These are phyloP conservation scores for Addax nasomaculatus DNA, from an alignment of 2,113 vertebrate genomes.

Conservation along the genomic window DNA sequence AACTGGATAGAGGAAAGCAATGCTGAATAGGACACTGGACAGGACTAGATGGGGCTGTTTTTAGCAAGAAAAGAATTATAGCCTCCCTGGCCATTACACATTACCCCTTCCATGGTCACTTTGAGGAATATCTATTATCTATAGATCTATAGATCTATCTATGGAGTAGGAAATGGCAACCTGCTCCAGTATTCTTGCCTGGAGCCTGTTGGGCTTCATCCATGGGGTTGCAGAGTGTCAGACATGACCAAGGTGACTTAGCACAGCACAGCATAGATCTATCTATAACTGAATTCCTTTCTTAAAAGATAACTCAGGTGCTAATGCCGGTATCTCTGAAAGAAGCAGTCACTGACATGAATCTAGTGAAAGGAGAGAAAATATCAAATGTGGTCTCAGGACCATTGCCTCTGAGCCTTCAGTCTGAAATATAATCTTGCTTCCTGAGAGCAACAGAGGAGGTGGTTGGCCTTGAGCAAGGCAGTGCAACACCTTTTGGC, in stretches of 20 bases:
- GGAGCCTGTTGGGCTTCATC: neutral
- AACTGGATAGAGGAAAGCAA: neutral
- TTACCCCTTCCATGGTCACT: neutral
- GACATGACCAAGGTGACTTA: neutral
- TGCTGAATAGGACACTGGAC: neutral
- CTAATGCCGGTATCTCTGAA: neutral
- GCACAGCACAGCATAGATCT: neutral
- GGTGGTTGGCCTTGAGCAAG: neutral
- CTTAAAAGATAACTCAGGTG: neutral
- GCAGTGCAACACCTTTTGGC: slow-evolving; percentile 26
- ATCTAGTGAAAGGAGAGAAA: neutral
- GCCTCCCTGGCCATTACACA: neutral
- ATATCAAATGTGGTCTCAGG: neutral
- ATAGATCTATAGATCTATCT: neutral
- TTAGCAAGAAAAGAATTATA: neutral
- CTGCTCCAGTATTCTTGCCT: neutral
- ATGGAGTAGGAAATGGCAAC: neutral
- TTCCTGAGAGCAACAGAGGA: neutral
- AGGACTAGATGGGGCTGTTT: neutral
- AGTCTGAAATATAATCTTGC: neutral
- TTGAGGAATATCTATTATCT: neutral
- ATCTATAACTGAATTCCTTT: neutral
- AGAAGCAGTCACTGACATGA: neutral
- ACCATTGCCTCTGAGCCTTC: neutral
- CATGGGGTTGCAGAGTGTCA: neutral